Conservation (phyloP, 2,888 invertebrate species). For the Nysson spinosus region DNA sequence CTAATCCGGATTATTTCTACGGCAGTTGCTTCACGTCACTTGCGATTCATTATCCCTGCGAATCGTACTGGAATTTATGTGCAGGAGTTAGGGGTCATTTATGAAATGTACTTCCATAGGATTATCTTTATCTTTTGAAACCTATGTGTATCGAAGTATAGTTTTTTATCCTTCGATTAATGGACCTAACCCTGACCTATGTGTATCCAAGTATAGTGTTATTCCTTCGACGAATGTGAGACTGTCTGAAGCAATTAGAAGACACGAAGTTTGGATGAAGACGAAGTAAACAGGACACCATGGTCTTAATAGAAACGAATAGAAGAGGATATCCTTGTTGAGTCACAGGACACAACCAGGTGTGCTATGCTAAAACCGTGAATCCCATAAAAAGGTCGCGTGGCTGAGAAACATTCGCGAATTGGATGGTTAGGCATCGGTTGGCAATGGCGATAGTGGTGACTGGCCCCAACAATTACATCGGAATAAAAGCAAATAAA, state of each 20-base stretch:
- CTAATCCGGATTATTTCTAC: slow-evolving; percentile 56
- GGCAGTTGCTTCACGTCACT: slow-evolving; percentile 37
- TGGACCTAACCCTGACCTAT: no score
- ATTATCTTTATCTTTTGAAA: no score
- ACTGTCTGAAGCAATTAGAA: no score
- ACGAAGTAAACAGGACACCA: not conserved
- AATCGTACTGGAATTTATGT: not conserved
- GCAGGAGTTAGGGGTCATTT: no score
- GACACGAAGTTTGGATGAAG: not conserved
- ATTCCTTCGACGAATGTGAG: no score
- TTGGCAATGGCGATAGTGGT: slow-evolving; percentile 75
- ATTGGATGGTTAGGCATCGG: slow-evolving; percentile 71
- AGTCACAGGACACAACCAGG: slow-evolving; percentile 32
- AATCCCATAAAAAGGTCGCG: slow-evolving; percentile 71
- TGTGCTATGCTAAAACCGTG: slow-evolving; percentile 29
- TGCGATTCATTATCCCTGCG: slow-evolving; percentile 48
- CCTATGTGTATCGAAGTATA: no score
- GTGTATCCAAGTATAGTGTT: no score
- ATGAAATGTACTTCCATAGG: no score
- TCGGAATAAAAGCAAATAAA: slow-evolving; percentile 75
- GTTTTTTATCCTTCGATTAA: no score
- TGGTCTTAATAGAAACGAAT: slow-evolving; percentile 38
- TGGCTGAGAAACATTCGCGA: slow-evolving; percentile 75
- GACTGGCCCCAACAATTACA: slow-evolving; percentile 77
- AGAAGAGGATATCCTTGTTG: slow-evolving; percentile 43